These are phyloP conservation scores for Cataglyphis rosenhaueri DNA, from an alignment of 2,888 invertebrate species.

Conservation along the genomic window DNA sequence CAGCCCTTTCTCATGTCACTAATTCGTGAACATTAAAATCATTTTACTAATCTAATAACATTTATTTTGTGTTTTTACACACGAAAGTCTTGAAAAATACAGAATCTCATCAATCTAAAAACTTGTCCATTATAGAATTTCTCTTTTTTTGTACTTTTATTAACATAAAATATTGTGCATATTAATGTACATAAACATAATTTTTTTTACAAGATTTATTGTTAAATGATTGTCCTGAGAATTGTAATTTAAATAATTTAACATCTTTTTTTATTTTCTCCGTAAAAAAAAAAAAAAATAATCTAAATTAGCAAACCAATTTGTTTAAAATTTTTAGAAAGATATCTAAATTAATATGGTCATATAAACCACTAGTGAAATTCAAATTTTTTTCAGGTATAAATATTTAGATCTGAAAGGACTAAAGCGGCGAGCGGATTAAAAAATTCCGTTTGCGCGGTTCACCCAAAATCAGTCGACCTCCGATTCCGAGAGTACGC, in stretches of 20 bases:
- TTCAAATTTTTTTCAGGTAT: neutral
- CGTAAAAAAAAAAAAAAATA: neutral
- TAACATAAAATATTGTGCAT: neutral
- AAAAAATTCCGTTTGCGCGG: conserved; percentile 31
- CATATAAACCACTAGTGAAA: neutral
- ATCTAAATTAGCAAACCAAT: neutral
- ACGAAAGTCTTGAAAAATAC: neutral
- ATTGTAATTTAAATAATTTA: conserved; percentile 6
- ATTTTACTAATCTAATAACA: neutral
- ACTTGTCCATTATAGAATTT: neutral
- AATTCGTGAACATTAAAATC: neutral
- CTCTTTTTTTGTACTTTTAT: neutral
- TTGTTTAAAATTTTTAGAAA: neutral
- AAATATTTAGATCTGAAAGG: neutral
- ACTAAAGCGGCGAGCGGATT: neutral
- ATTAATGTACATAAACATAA: neutral
- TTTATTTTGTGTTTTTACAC: neutral
- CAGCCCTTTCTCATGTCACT: neutral
- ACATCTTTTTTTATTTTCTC: neutral
- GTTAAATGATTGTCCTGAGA: neutral
- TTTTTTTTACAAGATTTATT: neutral
- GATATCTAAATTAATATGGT: neutral
- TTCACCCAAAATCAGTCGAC: conserved; percentile 55
- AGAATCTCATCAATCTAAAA: neutral
- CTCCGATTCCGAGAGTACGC: conserved; percentile 6